Base-by-base conservation (phyloP, 2,888 invertebrate species). In the Synergus laeviventris region DNA sequence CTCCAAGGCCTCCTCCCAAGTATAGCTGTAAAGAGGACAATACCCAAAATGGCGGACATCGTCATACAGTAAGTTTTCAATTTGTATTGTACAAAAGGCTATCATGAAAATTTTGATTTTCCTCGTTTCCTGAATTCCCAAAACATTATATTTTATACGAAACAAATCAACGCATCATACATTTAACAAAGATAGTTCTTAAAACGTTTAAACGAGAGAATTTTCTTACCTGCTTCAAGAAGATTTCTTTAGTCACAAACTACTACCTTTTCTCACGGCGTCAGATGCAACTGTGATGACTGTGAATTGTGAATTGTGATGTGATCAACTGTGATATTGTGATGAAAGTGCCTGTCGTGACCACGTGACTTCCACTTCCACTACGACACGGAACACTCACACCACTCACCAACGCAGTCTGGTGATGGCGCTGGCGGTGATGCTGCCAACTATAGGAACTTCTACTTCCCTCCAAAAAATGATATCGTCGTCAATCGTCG, bases 41-140 rank as follows among this genome's bases (percentile, higher is more conserved):
- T 85, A 88, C 88, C 85, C 86, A 90, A 90, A 90, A 90, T 90
- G 90, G 90, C 87, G 86, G 86, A 77, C 56, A 74, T 73, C 64
- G 78, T 81, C 64, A 83, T 79, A 83, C 31, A 31, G 31, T 5
- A 31, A 31, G 31, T 31, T 31, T 31, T 31, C 31, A 82, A 78
- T 85, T 82, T 84, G 84, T 81, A 83, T 78, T 84, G 85, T 82
- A 84, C 83, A 75, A 62, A 82, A 82, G 80, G 82, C 83, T 79
- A 70, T 62, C 31, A n/a, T 8, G 31, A 70, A 49, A 70, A 70
- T n/a, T n/a, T 16, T 1, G n/a, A 49, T 31, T 31, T 49, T n/a
- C 9, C 5, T 1, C 9, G 16, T 49, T 24, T 3, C 3, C 31
- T 11, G 16, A 31, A 42, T n/a, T 3, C 2, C 38, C 8, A 9